Percentiles rank a stretch among this genome's conserved stretches.
Evolutionary conservation across 2,888 invertebrate species (phyloP).

Genomic region (Volucella bombylans): DNA sequence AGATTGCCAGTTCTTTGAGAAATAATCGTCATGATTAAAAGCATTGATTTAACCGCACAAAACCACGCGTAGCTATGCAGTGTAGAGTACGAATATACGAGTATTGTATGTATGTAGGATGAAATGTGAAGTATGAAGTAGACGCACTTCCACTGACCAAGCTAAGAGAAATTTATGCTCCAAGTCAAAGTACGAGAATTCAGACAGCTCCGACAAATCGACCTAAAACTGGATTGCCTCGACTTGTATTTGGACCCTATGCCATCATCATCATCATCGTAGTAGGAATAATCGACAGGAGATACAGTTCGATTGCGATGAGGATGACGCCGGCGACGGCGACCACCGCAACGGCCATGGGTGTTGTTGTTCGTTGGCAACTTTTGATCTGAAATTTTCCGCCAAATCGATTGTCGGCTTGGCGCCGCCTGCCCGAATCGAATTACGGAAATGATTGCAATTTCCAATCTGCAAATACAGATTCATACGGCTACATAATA

Average conservation of each 20-base stretch:
- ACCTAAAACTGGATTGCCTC: constrained; percentile 49
- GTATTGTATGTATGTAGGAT: too few species aligned
- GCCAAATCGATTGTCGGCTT: constrained; percentile 73
- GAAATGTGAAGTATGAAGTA: too few species aligned
- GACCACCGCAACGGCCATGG: background rate
- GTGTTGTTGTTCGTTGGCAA: constrained; percentile 33
- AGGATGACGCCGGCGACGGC: too few species aligned
- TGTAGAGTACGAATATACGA: constrained; percentile 18
- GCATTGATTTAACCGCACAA: constrained; percentile 59
- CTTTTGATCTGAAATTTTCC: constrained; percentile 72
- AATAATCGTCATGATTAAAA: constrained; percentile 56
- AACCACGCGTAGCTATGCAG: constrained; percentile 56
- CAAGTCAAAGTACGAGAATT: constrained; percentile 30
- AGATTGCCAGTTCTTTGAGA: constrained; percentile 20
- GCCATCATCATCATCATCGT: constrained; percentile 20
- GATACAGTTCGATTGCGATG: constrained; percentile 29
- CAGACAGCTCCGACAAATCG: constrained; percentile 47
- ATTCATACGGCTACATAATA: constrained; percentile 2
- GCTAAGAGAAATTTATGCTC: constrained; percentile 43
- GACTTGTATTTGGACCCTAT: constrained; percentile 11
- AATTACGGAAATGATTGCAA: constrained; percentile 73
- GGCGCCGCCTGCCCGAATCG: constrained; percentile 66
- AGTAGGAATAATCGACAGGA: constrained; percentile 25
- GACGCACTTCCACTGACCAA: constrained; percentile 27
- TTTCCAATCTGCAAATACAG: constrained; percentile 63